A percentile compares a stretch with the other conserved stretches of the same genome.
phyloP scores from a whole-genome alignment of 2,888 invertebrate species.

The Mesochorus sp. region DNA sequence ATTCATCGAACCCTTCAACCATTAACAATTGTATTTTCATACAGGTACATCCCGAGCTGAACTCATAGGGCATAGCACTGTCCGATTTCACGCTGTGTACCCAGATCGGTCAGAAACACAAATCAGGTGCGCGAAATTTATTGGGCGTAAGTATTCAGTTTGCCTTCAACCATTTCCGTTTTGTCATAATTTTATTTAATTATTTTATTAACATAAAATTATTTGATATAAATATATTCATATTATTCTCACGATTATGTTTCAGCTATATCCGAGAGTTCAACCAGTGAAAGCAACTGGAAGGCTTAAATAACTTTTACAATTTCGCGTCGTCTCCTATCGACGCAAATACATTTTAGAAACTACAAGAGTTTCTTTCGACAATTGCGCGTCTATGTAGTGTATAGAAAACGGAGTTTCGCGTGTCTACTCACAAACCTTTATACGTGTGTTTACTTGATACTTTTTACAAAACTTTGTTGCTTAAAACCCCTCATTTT shows the following conservation, averaged over 20 bases:
- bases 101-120: conserved; percentile 82
- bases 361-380: conserved; percentile 15
- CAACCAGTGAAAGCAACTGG: conserved; percentile 80
- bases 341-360: conserved; percentile 9
- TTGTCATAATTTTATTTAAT: no score
- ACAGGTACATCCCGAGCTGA: conserved; percentile 90
- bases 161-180: no score
- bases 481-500: not conserved
- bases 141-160: no score
- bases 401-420: conserved; percentile 31
- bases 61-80: conserved; percentile 89
- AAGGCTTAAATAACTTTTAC: conserved; percentile 55
- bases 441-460: conserved; percentile 40
- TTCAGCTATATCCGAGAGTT: conserved; percentile 83
- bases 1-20: no score
- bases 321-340: conserved; percentile 21
- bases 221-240: conserved; percentile 34
- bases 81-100: conserved; percentile 86
- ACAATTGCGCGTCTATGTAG: conserved; percentile 33
- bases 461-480: conserved; percentile 32
- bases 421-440: conserved; percentile 47
- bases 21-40: no score
- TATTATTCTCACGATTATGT: conserved; percentile 49
- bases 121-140: conserved; percentile 82
- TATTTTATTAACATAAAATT: no score